These are phyloP conservation scores for Apis cerana DNA, from an alignment of 1,140 invertebrate genomes.

Conservation along the genomic window DNA sequence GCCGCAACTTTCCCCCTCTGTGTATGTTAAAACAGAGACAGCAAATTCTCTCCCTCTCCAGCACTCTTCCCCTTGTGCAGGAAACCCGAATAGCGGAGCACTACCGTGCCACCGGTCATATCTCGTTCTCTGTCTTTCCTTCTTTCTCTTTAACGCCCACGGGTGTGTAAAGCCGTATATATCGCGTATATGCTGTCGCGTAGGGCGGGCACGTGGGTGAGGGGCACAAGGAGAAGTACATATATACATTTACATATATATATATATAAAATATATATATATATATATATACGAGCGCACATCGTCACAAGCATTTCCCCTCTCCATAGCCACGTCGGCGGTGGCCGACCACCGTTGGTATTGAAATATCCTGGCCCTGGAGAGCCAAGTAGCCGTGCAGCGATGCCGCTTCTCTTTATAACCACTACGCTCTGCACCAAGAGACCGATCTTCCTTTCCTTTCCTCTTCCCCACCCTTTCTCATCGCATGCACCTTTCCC, in stretches of 20 bases:
- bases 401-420: conserved; percentile 80
- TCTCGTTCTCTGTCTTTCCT: conserved; percentile 22
- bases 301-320: conserved; percentile 40
- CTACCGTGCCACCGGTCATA: conserved; percentile 53
- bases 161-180: conserved; percentile 61
- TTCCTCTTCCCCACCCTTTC: conserved; percentile 43
- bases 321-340: conserved; percentile 53
- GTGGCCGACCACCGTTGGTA: conserved; percentile 70
- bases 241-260: conserved; percentile 16
- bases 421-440: conserved; percentile 56
- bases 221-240: conserved; percentile 34
- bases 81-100: conserved; percentile 66
- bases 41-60: conserved; percentile 3
- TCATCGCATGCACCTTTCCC: conserved; percentile 43
- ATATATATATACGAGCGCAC: conserved; percentile 13
- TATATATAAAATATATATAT: too few species aligned
- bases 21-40: conserved; percentile 44
- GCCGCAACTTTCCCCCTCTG: conserved; percentile 45
- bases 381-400: conserved; percentile 81
- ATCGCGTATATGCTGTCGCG: conserved; percentile 45
- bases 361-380: conserved; percentile 76
- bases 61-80: conserved; percentile 42
- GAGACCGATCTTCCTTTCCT: conserved; percentile 47
- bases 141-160: conserved; percentile 50
- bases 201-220: conserved; percentile 59